Percentiles rank a stretch among this genome's conserved stretches.
Conservation (phyloP, 2,888 invertebrate genomes). For the Spodoptera picta region DNA sequence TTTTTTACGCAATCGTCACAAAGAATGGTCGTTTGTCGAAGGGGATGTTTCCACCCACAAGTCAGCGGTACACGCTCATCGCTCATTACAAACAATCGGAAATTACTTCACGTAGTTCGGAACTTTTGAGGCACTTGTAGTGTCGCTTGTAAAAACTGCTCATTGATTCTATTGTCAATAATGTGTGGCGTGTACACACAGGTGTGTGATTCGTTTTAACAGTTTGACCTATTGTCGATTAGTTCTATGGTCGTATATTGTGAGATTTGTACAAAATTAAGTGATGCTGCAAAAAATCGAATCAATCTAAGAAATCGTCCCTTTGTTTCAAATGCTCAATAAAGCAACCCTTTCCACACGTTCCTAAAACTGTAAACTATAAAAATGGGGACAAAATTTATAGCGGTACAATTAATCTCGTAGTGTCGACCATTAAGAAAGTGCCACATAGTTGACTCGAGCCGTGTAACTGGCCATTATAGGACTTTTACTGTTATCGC, state of each 20-base stretch:
- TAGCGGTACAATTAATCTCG: conserved; percentile 71
- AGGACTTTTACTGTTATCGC: conserved; percentile 86
- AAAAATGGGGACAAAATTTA: conserved; percentile 64
- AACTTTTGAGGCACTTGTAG: conserved; percentile 81
- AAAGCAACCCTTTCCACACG: conserved; percentile 60
- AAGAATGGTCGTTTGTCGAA: conserved; percentile 76
- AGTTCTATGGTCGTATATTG: conserved; percentile 1
- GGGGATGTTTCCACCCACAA: conserved; percentile 89
- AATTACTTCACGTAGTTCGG: conserved; percentile 80
- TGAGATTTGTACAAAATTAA: neutral
- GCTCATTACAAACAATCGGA: conserved; percentile 86
- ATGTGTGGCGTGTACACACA: conserved; percentile 74
- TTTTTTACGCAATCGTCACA: conserved; percentile 83
- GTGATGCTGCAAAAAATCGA: neutral
- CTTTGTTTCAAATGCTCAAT: conserved; percentile 38
- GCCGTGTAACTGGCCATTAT: conserved; percentile 77
- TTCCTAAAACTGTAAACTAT: conserved; percentile 49
- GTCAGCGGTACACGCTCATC: conserved; percentile 79
- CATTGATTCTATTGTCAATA: conserved; percentile 59
- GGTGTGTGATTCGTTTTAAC: conserved; percentile 65
- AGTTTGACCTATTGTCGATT: conserved; percentile 16
- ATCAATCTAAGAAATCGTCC: neutral
- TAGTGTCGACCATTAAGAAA: conserved; percentile 74
- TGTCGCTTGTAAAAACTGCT: conserved; percentile 60
- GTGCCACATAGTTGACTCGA: conserved; percentile 79